Evolutionary conservation across 2,113 vertebrate species (phyloP).

Genomic region (Aythya baeri): DNA sequence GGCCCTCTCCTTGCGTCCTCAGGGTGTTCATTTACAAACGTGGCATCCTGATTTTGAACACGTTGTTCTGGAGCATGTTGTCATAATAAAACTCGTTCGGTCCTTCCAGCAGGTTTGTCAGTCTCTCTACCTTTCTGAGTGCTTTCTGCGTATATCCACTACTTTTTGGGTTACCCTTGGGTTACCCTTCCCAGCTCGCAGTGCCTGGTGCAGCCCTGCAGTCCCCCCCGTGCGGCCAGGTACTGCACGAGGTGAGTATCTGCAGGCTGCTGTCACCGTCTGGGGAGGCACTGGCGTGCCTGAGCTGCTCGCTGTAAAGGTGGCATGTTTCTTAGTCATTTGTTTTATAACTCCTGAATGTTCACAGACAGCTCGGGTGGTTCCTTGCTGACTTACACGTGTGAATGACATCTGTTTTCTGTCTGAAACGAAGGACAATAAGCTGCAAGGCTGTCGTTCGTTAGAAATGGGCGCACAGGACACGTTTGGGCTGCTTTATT

Average conservation of each 20-base stretch:
- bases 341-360: not conserved
- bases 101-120: not conserved
- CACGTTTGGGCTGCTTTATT: not conserved
- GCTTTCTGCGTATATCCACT: not conserved
- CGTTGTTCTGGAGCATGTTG: not conserved
- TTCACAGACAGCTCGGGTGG: not conserved
- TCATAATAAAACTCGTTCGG: not conserved
- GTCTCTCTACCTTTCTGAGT: not conserved
- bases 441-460: not conserved
- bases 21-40: not conserved
- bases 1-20: not conserved
- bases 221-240: rapidly evolving
- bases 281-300: not conserved
- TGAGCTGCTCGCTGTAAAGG: not conserved
- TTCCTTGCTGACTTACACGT: not conserved
- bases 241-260: not conserved
- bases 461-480: not conserved
- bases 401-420: not conserved
- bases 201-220: not conserved
- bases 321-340: not conserved
- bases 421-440: not conserved
- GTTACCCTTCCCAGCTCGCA: not conserved
- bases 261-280: not conserved
- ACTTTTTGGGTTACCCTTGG: not conserved
- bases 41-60: not conserved